Percentiles rank a stretch among this genome's conserved stretches.
Evolutionary conservation across 2,888 invertebrate genomes (phyloP).

Genomic region (Drosophila lacicola): DNA sequence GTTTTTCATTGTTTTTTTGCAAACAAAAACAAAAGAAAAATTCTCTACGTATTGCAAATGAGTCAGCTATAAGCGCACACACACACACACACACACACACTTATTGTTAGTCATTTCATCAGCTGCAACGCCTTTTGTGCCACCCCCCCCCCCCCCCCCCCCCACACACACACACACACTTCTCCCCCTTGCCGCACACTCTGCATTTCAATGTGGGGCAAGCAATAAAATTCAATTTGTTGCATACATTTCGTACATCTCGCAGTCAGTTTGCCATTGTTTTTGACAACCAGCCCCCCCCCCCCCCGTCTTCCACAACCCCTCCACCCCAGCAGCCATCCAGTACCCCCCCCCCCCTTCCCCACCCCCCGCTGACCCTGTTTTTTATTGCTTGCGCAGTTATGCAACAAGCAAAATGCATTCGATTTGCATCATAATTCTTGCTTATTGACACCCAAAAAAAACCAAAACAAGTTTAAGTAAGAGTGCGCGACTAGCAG

Average conservation of each 20-base stretch:
- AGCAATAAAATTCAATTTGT: constrained; percentile 77
- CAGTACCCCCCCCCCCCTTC: constrained; percentile 17
- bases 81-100: constrained; percentile 33
- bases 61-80: constrained; percentile 25
- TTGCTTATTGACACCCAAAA: constrained; percentile 45
- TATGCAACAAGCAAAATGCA: constrained; percentile 67
- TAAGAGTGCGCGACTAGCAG: background rate
- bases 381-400: constrained; percentile 40
- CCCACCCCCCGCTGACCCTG: constrained; percentile 24
- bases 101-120: constrained; percentile 69
- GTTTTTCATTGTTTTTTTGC: constrained; percentile 35
- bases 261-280: constrained; percentile 44
- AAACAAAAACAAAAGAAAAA: constrained; percentile 5
- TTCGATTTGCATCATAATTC: constrained; percentile 62
- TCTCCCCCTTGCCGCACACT: no score
- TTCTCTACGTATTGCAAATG: constrained; percentile 37
- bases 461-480: background rate
- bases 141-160: background rate
- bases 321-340: no score
- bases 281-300: constrained; percentile 13
- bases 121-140: constrained; percentile 28
- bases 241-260: constrained; percentile 71
- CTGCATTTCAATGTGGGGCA: constrained; percentile 53
- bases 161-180: no score
- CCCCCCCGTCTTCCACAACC: no score